Conservation (phyloP, 2,113 vertebrate species). For the Delphinus delphis region DNA sequence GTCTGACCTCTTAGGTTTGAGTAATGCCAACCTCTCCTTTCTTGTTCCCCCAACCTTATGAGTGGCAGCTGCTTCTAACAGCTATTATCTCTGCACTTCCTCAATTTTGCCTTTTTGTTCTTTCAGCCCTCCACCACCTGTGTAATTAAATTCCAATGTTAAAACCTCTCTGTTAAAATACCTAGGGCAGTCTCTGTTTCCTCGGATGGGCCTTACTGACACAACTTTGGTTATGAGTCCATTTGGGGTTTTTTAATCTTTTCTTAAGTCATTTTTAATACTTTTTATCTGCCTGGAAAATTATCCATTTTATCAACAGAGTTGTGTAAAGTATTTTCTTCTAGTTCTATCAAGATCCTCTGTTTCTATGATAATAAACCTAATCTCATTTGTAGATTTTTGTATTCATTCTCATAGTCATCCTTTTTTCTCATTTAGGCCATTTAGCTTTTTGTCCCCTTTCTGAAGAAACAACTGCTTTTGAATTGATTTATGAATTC, state of each 20-base stretch:
- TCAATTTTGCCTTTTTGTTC: background rate
- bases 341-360: background rate
- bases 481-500: conserved; percentile 24
- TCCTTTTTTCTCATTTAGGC: background rate
- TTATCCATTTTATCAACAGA: background rate
- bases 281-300: background rate
- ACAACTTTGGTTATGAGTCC: background rate
- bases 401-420: background rate
- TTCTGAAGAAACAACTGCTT: conserved; percentile 19
- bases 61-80: background rate
- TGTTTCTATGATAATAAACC: background rate
- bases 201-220: background rate
- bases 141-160: background rate
- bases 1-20: background rate
- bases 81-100: background rate
- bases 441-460: background rate
- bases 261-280: background rate
- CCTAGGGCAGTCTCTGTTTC: background rate
- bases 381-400: background rate
- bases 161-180: background rate
- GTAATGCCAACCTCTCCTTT: background rate
- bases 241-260: background rate
- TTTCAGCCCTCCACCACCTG: background rate
- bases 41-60: background rate
- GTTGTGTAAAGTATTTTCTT: background rate